Percentiles rank a stretch among this genome's conserved stretches.
Evolutionary conservation across 2,888 invertebrate genomes (phyloP).

Genomic region (Lottia gigantea): DNA sequence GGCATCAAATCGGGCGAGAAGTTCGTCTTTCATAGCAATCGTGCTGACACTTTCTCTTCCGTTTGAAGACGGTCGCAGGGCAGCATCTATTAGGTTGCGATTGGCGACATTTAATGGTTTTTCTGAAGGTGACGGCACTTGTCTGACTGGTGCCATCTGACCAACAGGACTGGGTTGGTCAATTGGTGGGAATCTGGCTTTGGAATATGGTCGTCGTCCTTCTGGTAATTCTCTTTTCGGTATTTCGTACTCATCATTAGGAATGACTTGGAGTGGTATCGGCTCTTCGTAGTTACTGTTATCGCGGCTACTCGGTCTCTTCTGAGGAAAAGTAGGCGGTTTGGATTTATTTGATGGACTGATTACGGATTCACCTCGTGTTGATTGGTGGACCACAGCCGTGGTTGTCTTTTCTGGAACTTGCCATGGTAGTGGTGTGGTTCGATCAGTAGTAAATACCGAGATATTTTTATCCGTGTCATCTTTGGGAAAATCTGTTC

Average conservation of each 20-base stretch:
- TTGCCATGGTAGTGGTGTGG: slow-evolving; percentile 1
- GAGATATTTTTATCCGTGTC: background rate
- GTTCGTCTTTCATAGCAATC: slow-evolving; percentile 20
- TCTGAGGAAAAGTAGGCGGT: background rate
- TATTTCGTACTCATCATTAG: background rate
- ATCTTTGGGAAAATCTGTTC: background rate
- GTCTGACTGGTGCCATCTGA: background rate
- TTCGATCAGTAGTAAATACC: background rate
- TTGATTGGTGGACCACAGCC: background rate
- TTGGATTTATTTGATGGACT: background rate
- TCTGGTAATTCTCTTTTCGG: slow-evolving; percentile 1
- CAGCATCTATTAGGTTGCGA: background rate
- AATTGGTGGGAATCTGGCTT: background rate
- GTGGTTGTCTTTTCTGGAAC: background rate
- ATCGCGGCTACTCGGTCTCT: background rate
- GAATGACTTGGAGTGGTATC: slow-evolving; percentile 1
- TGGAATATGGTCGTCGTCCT: background rate
- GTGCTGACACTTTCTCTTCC: slow-evolving; percentile 19
- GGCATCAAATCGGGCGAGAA: slow-evolving; percentile 20
- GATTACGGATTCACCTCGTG: too few relatives aligned
- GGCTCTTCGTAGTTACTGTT: too few relatives aligned
- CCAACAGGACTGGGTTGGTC: background rate
- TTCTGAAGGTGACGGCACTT: background rate
- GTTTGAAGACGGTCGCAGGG: background rate
- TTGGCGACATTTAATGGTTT: background rate